Conservation (phyloP, 2,888 invertebrate genomes). For the Galeopsomyia nigrocyanea region DNA sequence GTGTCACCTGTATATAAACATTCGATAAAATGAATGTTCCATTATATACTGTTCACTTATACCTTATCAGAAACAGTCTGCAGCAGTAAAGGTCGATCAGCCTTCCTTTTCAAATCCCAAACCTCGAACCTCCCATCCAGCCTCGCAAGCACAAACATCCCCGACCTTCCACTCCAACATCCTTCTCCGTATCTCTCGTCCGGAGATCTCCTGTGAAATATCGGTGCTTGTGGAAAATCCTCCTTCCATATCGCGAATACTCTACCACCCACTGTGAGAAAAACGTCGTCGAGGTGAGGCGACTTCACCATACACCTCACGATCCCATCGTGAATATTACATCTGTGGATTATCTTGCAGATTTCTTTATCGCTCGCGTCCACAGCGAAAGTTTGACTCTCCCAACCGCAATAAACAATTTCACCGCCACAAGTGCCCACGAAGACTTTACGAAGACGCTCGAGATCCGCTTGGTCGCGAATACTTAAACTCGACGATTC, state of each 20-base stretch:
- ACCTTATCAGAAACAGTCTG: slow-evolving; percentile 74
- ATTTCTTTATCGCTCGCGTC: slow-evolving; percentile 74
- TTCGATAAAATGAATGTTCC: too few relatives aligned
- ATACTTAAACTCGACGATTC: slow-evolving; percentile 21
- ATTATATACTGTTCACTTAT: too few relatives aligned
- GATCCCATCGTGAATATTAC: slow-evolving; percentile 80
- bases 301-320: slow-evolving; percentile 75
- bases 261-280: slow-evolving; percentile 83
- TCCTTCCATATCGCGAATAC: slow-evolving; percentile 83
- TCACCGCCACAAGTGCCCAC: slow-evolving; percentile 61
- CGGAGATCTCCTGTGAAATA: slow-evolving; percentile 77
- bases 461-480: slow-evolving; percentile 25
- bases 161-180: slow-evolving; percentile 82
- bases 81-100: slow-evolving; percentile 76
- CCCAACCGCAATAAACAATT: slow-evolving; percentile 72
- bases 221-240: slow-evolving; percentile 72
- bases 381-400: slow-evolving; percentile 76
- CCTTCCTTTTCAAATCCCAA: slow-evolving; percentile 82
- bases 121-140: slow-evolving; percentile 82
- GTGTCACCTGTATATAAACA: background rate
- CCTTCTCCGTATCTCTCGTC: slow-evolving; percentile 74
- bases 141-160: slow-evolving; percentile 78
- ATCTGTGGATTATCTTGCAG: slow-evolving; percentile 59
- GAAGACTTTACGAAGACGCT: slow-evolving; percentile 34
- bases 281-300: slow-evolving; percentile 75